Evolutionary conservation across 2,113 vertebrate genomes (phyloP).

Genomic region (Microtus montanus): DNA sequence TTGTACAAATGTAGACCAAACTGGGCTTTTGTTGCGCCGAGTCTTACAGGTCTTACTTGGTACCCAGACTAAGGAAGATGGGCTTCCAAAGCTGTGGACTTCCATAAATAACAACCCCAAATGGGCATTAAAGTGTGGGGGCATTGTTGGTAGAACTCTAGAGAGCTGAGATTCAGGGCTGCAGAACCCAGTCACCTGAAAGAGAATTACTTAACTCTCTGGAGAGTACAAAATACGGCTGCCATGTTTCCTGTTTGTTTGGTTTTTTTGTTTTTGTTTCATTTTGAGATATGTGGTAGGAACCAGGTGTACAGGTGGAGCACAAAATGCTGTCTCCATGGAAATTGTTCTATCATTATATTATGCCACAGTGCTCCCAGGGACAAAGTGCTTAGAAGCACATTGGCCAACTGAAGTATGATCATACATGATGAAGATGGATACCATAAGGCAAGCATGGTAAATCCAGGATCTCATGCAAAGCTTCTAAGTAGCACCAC

Average conservation of each 20-base stretch:
- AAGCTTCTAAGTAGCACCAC: neutral
- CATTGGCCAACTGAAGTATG: neutral
- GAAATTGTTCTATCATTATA: neutral
- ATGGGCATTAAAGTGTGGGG: neutral
- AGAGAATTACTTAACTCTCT: neutral
- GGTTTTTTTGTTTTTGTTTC: neutral
- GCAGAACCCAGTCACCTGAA: neutral
- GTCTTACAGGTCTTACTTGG: slow-evolving; percentile 3
- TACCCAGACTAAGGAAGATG: neutral
- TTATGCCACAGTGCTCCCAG: neutral
- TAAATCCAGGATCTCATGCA: neutral
- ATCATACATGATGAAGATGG: neutral
- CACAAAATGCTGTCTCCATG: slow-evolving; percentile 13
- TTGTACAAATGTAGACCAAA: neutral
- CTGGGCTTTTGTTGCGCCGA: neutral
- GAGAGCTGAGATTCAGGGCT: neutral
- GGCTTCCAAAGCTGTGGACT: neutral
- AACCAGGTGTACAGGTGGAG: neutral
- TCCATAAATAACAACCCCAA: slow-evolving; percentile 22
- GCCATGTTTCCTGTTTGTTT: neutral
- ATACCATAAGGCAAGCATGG: neutral
- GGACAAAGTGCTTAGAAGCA: neutral
- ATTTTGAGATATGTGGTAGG: slow-evolving; percentile 4
- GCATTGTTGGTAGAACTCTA: neutral
- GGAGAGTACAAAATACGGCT: neutral